Conservation (phyloP, 1,140 invertebrate species). For the Prorops nasuta region DNA sequence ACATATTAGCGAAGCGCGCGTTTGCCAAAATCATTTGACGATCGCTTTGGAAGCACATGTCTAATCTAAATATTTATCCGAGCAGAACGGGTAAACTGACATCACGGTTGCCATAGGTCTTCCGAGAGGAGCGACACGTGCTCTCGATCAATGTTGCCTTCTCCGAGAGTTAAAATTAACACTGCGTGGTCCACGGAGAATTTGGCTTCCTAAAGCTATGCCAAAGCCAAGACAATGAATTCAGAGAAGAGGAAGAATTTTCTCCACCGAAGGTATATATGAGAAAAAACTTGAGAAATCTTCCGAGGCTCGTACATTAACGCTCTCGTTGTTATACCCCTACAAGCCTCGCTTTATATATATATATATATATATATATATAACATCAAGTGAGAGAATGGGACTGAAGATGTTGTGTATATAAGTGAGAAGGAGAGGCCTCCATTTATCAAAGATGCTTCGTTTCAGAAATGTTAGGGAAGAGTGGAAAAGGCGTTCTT, state of each 20-base stretch:
- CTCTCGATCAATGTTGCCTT: constrained; percentile 14
- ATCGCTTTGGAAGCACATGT: constrained; percentile 16
- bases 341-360: no score
- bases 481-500: constrained; percentile 23
- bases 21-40: constrained; percentile 32
- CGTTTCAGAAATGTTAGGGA: constrained; percentile 12
- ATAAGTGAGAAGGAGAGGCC: background rate
- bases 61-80: constrained; percentile 35
- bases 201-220: no score
- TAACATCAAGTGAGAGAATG: background rate
- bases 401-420: background rate
- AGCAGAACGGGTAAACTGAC: constrained; percentile 21
- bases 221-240: no score
- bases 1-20: constrained; percentile 17
- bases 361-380: no score
- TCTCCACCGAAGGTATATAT: no score
- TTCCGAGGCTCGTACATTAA: no score
- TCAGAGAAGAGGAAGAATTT: no score
- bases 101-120: constrained; percentile 23
- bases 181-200: no score
- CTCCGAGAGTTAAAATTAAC: constrained; percentile 26
- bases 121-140: constrained; percentile 9
- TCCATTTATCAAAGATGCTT: no score
- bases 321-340: no score
- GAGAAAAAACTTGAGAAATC: no score